Conservation (phyloP, 2,888 invertebrate species). For the Perizoma flavofasciatum region DNA sequence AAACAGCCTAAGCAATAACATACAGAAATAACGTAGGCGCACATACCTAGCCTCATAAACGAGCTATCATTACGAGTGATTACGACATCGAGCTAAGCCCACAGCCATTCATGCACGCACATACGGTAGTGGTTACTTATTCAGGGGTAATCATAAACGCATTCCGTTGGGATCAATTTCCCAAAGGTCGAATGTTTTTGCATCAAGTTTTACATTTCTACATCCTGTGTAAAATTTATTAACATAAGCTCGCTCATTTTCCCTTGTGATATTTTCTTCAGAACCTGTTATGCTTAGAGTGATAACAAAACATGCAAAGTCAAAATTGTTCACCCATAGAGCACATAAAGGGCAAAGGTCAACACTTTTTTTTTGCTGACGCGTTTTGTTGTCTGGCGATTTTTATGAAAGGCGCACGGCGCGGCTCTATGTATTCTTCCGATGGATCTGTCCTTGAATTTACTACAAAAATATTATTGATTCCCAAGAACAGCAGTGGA, state of each 20-base stretch:
- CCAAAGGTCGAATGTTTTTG: slow-evolving; percentile 9
- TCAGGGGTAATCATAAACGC: slow-evolving; percentile 23
- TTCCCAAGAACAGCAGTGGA: background rate
- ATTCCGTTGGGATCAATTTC: slow-evolving; percentile 16
- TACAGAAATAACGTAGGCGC: slow-evolving; percentile 36
- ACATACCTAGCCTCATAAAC: slow-evolving; percentile 31
- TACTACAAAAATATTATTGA: slow-evolving; percentile 1
- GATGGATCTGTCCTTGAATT: slow-evolving; percentile 4
- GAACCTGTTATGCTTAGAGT: slow-evolving; percentile 26
- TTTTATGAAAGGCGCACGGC: slow-evolving; percentile 25
- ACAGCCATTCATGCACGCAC: slow-evolving; percentile 17
- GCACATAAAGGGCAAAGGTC: slow-evolving; percentile 43
- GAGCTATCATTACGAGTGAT: slow-evolving; percentile 27
- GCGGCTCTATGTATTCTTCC: slow-evolving; percentile 5
- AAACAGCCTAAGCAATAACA: slow-evolving; percentile 32
- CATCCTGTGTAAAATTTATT: slow-evolving; percentile 28
- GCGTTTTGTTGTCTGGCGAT: slow-evolving; percentile 30
- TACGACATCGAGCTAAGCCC: slow-evolving; percentile 24
- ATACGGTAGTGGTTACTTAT: slow-evolving; percentile 21
- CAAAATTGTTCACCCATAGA: slow-evolving; percentile 43
- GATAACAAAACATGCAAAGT: slow-evolving; percentile 45
- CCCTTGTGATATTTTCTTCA: slow-evolving; percentile 1
- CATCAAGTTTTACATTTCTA: background rate
- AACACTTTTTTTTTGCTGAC: slow-evolving; percentile 29
- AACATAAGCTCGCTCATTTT: slow-evolving; percentile 37